Base-by-base conservation (phyloP, 2,113 vertebrate genomes). In the Plecotus auritus region DNA sequence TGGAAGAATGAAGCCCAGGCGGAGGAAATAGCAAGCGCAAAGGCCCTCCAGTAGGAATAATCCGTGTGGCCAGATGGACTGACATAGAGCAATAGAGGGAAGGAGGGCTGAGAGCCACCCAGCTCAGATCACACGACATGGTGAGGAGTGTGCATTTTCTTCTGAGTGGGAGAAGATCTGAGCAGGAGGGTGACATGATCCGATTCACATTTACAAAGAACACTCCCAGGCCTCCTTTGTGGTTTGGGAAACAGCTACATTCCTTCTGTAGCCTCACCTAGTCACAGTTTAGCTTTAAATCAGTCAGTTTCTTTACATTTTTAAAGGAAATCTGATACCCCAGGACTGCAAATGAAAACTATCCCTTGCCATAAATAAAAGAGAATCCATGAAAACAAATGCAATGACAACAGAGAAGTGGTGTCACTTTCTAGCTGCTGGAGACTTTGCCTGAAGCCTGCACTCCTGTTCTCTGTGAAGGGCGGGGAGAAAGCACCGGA, bases 241-340 rank as follows among this genome's bases (percentile, higher is more conserved):
- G 64, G 64, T 67, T 67, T 67, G 17, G 49, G 35, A 64, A 84
- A 85, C 35, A 54, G n/a, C 40, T n/a, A 40, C 49, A 64, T 51
- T 54, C 17, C 51, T 40, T 64, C 61, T 32, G 8, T 17, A 61
- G 3, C 23, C 64, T 9, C 8, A n/a, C 85, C 69, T 87, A 40
- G 37, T 47, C 69, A 51, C 47, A 12, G 40, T 88, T 51, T 30
- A n/a, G 67, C 69, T 70, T 37, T 82, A 51, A 72, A 51, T 76
- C 42, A 45, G 78, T 84, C 77, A 37, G 56, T 74, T 42, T 20
- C 51, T 80, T 61, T 51, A 23, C 45, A 67, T 84, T 92, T 84
- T 54, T 80, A 51, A 85, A 49, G 64, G 85, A 84, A 89, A 85
- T 70, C 45, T 40, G 78, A 89, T 92, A 74, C 78, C 70, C 78